Evolutionary conservation across 2,113 vertebrate species (phyloP), one percentile per base, ranked within the genome.

Genomic region (Coturnix japonica): DNA sequence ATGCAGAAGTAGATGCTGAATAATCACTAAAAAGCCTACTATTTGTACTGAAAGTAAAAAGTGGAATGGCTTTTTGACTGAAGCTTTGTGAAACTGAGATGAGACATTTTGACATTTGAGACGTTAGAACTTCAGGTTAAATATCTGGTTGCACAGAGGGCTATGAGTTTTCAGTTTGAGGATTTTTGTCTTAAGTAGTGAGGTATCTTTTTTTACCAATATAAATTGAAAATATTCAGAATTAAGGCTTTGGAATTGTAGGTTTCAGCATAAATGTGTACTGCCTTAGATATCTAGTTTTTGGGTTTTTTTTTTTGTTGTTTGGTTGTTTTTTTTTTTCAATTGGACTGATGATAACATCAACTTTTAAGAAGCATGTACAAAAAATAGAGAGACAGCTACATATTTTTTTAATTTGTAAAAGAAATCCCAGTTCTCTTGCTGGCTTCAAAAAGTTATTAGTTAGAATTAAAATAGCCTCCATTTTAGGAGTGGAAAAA

Each of bases 131-230:
- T 70, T 91, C 21, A 53, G 6, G 4, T 53, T 66, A 57, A 85
- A 15, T 74, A 47, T 21, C 41, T 12, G 4, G 17, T 4, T 19
- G 19, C 20, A 3, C 10, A 33, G 0, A 63, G 64, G 11, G 9
- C 59, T 57, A 21, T 37, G 10, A 61, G 9, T 41, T 73, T 5
- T 3, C 4, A 11, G 16, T 74, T 81, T 3, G 1, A 6, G 25
- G 13, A 3, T 2, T 61, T 75, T 79, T 79, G 41, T 39, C 6
- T 64, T 0, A 33, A 17, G 7, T 53, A 31, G 21, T 18, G 18
- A 54, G 9, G 1, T 59, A 18, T 63, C 33, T 56, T 37, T 89
- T 59, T 59, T 87, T 41, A 41, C 13, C 71, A 7, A 14, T 19
- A 9, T 35, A 54, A 22, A 39, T 17, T 11, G 75, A 71, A 71